A percentile compares a stretch with the other conserved stretches of the same genome.
These are phyloP conservation scores for Gallinago paraguaiae DNA, from an alignment of 2,113 vertebrate genomes.

Conservation along the genomic window DNA sequence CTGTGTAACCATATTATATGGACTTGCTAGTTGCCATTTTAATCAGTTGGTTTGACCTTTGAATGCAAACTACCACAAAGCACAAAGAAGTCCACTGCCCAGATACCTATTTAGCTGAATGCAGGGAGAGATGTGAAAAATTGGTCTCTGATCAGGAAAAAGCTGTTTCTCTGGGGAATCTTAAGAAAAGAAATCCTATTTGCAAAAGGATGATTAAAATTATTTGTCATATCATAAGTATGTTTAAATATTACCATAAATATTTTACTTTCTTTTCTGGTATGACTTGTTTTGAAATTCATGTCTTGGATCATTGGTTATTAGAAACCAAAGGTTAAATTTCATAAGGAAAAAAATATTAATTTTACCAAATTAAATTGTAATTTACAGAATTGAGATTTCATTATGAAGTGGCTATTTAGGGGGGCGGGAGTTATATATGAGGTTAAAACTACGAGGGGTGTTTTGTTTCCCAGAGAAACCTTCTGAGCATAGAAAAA, in stretches of 20 bases:
- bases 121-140: neutral
- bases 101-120: neutral
- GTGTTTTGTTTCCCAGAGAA: neutral
- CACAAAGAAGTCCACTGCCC: neutral
- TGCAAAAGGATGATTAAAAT: neutral
- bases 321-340: neutral
- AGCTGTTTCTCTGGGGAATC: neutral
- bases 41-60: conserved; percentile 62
- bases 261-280: neutral
- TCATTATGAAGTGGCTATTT: neutral
- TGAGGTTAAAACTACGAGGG: neutral
- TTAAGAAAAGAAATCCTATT: neutral
- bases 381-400: neutral
- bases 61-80: neutral
- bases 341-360: neutral
- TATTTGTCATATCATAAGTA: neutral
- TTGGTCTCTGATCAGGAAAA: neutral
- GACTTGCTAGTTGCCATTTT: conserved; percentile 39
- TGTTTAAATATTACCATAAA: neutral
- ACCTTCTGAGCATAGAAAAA: neutral
- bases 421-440: neutral
- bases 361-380: neutral
- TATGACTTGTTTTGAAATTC: neutral
- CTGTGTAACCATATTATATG: conserved; percentile 49
- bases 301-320: neutral